Evolutionary conservation across 1,140 invertebrate species (phyloP), one percentile per base, ranked within the genome.

Genomic region (Penaeus vannamei): DNA sequence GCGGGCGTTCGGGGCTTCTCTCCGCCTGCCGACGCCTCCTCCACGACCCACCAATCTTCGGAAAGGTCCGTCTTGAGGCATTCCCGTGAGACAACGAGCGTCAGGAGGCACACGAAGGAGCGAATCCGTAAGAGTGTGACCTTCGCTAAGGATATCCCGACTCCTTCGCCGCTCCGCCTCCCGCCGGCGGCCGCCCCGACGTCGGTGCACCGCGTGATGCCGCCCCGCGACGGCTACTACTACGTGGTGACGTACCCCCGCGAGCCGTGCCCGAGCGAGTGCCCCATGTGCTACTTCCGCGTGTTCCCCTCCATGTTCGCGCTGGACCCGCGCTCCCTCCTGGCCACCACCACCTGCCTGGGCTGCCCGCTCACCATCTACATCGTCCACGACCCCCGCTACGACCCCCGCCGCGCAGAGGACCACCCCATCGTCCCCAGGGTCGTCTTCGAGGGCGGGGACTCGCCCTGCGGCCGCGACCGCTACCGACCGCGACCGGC

Each of bases 171-270:
- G 53, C 53, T 53, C 12, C 53, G 53, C 53, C 12, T 17, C 17
- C 53, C 53, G 10, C 7, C 53, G 53, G 53, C 53, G 53, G 53
- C 53, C 53, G 53, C 53, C 53, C 53, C 53, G 53, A 2, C 17
- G 53, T 53, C 53, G 53, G 53, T 53, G 53, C 53, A 53, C 53
- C 53, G 53, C 53, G 53, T 53, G 53, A 53, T 12, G 53, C 85
- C 85, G 23, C 85, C 85, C 22, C 22, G 53, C 19, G 77, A 86
- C 26, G 85, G 85, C 59, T 64, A 61, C 32, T 86, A 86, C 60
- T 86, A 86, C 53, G 77, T 86, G 32, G 85, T 80, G n/a, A 86
- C 59, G 53, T 86, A 86, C 32, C 85, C 85, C 8, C n/a, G 14
- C 2, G 17, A 64, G 2, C 85, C 85, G 36, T 61, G 32, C 26